Evolutionary conservation across 2,113 vertebrate species (phyloP).

Genomic region (Spizaetus ornatus): DNA sequence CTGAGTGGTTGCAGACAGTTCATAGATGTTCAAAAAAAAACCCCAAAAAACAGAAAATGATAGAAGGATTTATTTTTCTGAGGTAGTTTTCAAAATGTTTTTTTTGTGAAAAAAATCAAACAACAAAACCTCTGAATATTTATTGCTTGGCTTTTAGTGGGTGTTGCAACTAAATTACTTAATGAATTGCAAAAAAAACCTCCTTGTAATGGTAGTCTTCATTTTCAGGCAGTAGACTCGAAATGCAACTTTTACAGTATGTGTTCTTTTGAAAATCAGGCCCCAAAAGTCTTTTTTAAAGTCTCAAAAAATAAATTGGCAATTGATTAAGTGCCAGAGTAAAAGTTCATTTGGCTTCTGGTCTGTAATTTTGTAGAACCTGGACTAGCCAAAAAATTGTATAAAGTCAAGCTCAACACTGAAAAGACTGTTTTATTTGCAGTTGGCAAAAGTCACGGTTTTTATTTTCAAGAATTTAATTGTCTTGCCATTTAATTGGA

Average conservation of each 20-base stretch:
- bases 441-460: background rate
- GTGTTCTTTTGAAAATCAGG: background rate
- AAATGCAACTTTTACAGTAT: background rate
- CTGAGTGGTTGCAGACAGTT: background rate
- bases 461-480: background rate
- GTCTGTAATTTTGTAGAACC: background rate
- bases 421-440: background rate
- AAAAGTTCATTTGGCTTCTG: constrained; percentile 19
- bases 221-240: background rate
- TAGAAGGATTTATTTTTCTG: background rate
- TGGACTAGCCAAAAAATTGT: background rate
- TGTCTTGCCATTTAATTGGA: background rate
- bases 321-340: background rate
- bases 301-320: background rate
- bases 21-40: background rate
- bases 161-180: background rate
- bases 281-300: background rate
- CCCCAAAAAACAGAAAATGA: background rate
- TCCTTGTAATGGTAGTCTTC: background rate
- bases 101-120: background rate
- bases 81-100: background rate
- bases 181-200: background rate
- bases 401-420: background rate
- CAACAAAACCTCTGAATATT: background rate
- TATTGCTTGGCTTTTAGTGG: background rate